Evolutionary conservation across 2,797 vertebrate genomes (phyloP).

Genomic region (Leuciscus waleckii): DNA sequence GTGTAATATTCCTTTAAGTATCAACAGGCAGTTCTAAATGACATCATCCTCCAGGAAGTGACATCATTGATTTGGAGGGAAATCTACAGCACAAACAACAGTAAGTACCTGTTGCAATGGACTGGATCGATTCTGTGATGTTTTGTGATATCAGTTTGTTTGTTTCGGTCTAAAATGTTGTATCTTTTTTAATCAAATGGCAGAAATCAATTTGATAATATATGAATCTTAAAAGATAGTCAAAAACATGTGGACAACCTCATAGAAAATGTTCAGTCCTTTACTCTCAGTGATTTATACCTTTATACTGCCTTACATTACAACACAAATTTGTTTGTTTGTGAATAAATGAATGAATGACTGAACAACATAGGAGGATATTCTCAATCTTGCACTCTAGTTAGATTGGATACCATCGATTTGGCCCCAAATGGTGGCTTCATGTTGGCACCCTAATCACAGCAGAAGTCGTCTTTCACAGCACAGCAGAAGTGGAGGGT

Average conservation of each 20-base stretch:
- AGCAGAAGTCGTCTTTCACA: conserved; percentile 14
- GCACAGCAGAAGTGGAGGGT: neutral
- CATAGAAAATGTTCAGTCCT: neutral
- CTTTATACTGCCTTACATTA: neutral
- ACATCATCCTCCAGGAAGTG: neutral
- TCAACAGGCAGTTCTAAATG: neutral
- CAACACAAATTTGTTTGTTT: neutral
- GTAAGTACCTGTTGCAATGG: neutral
- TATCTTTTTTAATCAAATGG: neutral
- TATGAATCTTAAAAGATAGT: neutral
- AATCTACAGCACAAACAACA: neutral
- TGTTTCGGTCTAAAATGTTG: too few relatives aligned
- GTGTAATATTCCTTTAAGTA: neutral
- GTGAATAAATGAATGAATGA: neutral
- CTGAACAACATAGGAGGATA: neutral
- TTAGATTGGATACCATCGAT: neutral
- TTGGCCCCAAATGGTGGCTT: conserved; percentile 8
- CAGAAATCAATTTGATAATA: neutral
- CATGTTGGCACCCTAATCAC: neutral
- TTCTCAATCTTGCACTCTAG: neutral
- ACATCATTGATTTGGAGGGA: neutral
- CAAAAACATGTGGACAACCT: neutral
- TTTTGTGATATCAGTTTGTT: too few relatives aligned
- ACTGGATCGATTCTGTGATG: neutral
- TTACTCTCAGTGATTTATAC: neutral